Base-by-base conservation (phyloP, 2,888 invertebrate species). In the Arctia plantaginis region DNA sequence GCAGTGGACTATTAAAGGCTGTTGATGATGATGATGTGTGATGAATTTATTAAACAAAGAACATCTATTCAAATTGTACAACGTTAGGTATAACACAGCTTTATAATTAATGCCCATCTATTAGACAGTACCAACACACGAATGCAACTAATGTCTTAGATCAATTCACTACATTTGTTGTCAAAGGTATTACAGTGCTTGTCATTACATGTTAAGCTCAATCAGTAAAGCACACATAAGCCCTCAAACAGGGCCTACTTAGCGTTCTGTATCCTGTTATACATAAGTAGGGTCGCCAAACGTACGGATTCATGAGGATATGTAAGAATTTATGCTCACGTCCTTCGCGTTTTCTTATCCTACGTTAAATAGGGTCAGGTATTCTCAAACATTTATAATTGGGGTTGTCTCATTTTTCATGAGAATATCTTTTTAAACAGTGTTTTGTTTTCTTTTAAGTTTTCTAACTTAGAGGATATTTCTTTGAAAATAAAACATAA, bases 171-270 rank as follows among this genome's bases (percentile, higher is more conserved):
- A 72, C 81, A 78, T 80, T 77, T 82, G 82, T 82, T 77, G 80
- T 76, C 82, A 84, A 78, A 79, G 76, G 78, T 74, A 82, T 80
- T 77, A 80, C 15, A 69, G 30, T 30, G 41, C 66, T 66, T 74
- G 81, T 82, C 81, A 80, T 80, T 82, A 82, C 77, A 76, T 76
- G 77, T 79, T 77, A 76, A 78, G 78, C 82, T 77, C 76, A 82
- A 85, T 86, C 80, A 84, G 78, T 69, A 77, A 79, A 80, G 82
- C 77, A 73, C 71, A 76, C 73, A 72, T 86, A 86, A 86, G 84
- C 85, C 82, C 59, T 77, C 80, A 81, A 84, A 83, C 83, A 81
- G 69, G 65, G 78, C 76, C 80, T 84, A 80, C 80, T 81, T 82
- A 82, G 76, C 69, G 73, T 68, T 74, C 74, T 71, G 77, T 82